Evolutionary conservation across 2,888 invertebrate genomes (phyloP), one percentile per base, ranked within the genome.

Genomic region (Axea sp.): DNA sequence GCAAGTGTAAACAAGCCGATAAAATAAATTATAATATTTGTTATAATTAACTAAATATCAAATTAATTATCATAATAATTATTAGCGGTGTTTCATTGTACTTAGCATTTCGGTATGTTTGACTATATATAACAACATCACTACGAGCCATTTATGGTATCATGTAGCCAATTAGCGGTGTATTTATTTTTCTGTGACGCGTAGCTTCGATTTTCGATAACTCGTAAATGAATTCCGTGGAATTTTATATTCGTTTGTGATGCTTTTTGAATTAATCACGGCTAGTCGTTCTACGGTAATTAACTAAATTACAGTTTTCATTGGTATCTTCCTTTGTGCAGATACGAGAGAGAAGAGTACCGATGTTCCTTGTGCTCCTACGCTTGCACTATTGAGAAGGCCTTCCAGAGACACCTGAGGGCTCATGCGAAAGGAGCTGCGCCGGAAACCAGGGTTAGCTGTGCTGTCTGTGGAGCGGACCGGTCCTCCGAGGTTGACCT

Each of bases 401-500:
- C 90, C 0, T 89, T 90, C 72, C 87, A 89, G 43, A 88, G 88
- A 76, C 90, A 90, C 78, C 80, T 89, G 51, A 86, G 89, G 65
- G 86, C 87, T n/a, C 89, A 89, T 76, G 88, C 89, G 28, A 81
- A 82, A 24, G 88, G 88, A 39, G 81, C 83, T 2, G 87, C 88
- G 6, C 83, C 85, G 43, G 86, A 86, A 53, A 86, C 84, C n/a
- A 86, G 87, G 77, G 87, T 88, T 28, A 90, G 90, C 71, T 90
- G 90, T 77, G 89, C 90, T 12, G 89, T 90, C 22, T 90, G 90
- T 78, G 90, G 90, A 3, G 90, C 90, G 53, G 90, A 90, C 60
- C 84, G 89, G 31, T 86, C 88, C 4, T 88, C 88, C 49, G 90
- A 90, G 73, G 87, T 88, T 26, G 89, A 89, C 69, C 84, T 90